Evolutionary conservation across 2,888 invertebrate genomes (phyloP), one percentile per base, ranked within the genome.

Genomic region (Dinocampus coccinellae): DNA sequence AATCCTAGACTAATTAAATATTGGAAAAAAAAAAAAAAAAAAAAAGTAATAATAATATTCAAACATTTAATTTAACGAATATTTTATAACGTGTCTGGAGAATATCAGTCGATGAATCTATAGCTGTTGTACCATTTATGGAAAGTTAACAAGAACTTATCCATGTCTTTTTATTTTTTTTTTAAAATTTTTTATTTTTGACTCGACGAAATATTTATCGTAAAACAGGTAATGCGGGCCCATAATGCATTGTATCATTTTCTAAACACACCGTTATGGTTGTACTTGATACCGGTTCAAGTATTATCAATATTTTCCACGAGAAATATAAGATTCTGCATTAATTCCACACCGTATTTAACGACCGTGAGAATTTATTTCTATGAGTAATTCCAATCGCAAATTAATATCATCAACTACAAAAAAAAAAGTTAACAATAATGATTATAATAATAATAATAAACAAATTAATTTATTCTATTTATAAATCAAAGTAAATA

Each of bases 291-390:
- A 63, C 63, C 63, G 63, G 63, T 63, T 63, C 26, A n/a, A 6
- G 47, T 47, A 47, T 63, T 63, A 63, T 63, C 63, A 42, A 63
- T 29, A 26, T 24, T 42, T 39, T n/a, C 13, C 11, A 10, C 22
- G 22, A 36, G 39, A 13, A 20, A 61, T 47, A 47, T 47, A 61
- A 61, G 61, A 61, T 61, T 61, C n/a, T 22, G 13, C 61, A 61
- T 61, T 39, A 61, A 39, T 6, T 13, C 61, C 20, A 61, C 10
- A 61, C 39, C 20, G 61, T 34, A 61, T 39, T 63, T 63, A 63
- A 63, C 63, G 47, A 63, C 26, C 63, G 42, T 63, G 63, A 63
- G 63, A 63, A 63, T 63, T 63, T 63, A 63, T 63, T 63, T 29
- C n/a, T 26, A 6, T 47, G 26, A 63, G 47, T 63, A 63, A 63